These are phyloP conservation scores for Enteromius mattozi DNA, from an alignment of 2,797 vertebrate species.

Conservation along the genomic window DNA sequence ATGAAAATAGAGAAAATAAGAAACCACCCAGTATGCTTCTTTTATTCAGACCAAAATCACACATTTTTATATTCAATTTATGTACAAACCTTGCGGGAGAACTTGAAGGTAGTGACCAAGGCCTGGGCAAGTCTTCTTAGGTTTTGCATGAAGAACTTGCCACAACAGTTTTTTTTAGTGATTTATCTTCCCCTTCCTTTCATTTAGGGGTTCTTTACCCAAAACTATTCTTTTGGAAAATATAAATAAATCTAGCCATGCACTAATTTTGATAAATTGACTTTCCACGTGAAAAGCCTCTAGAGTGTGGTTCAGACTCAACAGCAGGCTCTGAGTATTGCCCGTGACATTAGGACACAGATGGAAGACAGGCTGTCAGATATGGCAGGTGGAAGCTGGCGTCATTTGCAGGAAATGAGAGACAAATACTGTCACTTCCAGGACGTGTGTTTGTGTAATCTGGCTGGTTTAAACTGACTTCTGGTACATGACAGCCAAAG, in stretches of 20 bases:
- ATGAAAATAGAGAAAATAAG: neutral
- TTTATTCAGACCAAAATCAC: neutral
- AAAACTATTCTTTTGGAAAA: neutral
- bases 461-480: conserved; percentile 14
- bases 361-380: conserved; percentile 32
- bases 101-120: neutral
- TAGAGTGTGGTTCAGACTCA: neutral
- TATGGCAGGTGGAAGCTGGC: conserved; percentile 7
- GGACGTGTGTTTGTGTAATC: conserved; percentile 12
- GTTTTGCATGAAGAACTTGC: neutral
- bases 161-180: neutral
- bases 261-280: conserved; percentile 8
- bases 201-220: neutral
- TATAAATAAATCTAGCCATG: neutral
- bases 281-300: neutral
- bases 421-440: conserved; percentile 29
- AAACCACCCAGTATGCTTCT: neutral
- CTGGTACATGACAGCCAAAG: conserved; percentile 35
- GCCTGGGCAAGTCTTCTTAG: neutral
- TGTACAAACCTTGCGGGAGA: neutral
- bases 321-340: neutral
- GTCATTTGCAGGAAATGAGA: conserved; percentile 17
- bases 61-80: neutral
- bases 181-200: neutral
- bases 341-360: conserved; percentile 1